Evolutionary conservation across 2,888 invertebrate species (phyloP).

Genomic region (Ecliptopera silaceata): DNA sequence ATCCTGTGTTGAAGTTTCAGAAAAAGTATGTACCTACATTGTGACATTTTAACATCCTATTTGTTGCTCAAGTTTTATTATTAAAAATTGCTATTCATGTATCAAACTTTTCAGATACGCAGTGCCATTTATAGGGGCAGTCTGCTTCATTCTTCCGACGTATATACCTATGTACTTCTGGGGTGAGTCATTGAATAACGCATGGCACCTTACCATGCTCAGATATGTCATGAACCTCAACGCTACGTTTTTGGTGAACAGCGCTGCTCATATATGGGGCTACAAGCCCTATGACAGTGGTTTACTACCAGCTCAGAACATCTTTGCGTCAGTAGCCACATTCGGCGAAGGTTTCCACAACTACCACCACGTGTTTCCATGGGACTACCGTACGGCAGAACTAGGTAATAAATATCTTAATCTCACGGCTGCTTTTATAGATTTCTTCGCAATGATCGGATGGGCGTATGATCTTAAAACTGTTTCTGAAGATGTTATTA

Average conservation of each 20-base stretch:
- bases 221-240: conserved; percentile 83
- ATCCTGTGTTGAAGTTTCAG: conserved; percentile 88
- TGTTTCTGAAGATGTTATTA: conserved; percentile 42
- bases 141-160: conserved; percentile 80
- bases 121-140: conserved; percentile 81
- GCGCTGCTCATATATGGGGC: conserved; percentile 83
- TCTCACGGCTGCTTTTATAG: conserved; percentile 52
- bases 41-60: no score
- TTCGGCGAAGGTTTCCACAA: conserved; percentile 63
- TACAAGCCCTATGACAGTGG: conserved; percentile 69
- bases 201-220: conserved; percentile 71
- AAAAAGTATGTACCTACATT: conserved; percentile 67
- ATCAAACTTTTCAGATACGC: conserved; percentile 78
- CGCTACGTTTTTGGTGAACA: conserved; percentile 86
- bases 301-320: conserved; percentile 49
- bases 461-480: conserved; percentile 61
- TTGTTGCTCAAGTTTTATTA: not conserved
- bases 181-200: conserved; percentile 76
- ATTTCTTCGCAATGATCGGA: conserved; percentile 56
- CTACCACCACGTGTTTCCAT: conserved; percentile 58
- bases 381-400: conserved; percentile 60
- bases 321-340: conserved; percentile 37
- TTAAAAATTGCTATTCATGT: no score
- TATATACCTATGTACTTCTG: conserved; percentile 82
- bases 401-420: conserved; percentile 55